Evolutionary conservation across 2,888 invertebrate species (phyloP).

Genomic region (Parasteatoda lunata): DNA sequence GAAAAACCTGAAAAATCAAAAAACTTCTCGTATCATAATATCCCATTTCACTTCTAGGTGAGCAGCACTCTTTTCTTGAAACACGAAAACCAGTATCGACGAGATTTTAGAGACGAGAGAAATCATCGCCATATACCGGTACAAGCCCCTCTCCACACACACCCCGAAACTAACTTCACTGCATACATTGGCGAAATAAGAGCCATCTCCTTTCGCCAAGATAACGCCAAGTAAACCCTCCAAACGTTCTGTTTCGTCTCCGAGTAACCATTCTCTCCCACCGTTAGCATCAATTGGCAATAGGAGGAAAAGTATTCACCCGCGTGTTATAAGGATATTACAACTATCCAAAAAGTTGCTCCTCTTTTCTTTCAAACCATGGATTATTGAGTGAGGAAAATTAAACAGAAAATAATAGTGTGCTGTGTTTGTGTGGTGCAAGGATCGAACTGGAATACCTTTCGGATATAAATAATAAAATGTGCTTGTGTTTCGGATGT

Average conservation of each 20-base stretch:
- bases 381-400: neutral
- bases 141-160: neutral
- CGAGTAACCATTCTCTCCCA: conserved; percentile 52
- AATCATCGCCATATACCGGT: neutral
- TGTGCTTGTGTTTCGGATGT: neutral
- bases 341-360: conserved; percentile 8
- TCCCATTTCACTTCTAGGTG: too few relatives aligned
- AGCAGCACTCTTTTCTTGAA: neutral
- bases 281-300: conserved; percentile 51
- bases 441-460: neutral
- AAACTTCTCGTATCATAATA: too few relatives aligned
- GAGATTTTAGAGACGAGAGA: neutral
- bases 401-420: neutral
- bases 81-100: neutral
- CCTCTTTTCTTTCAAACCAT: neutral
- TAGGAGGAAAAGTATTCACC: conserved; percentile 54
- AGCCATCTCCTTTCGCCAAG: neutral
- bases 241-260: too few relatives aligned
- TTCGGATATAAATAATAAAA: conserved; percentile 6
- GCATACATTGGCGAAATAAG: neutral
- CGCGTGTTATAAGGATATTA: conserved; percentile 29
- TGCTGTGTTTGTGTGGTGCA: neutral
- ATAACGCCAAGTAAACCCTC: too few relatives aligned
- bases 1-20: too few relatives aligned
- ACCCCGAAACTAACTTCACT: neutral